A percentile compares a stretch with the other conserved stretches of the same genome.
Evolutionary conservation across 2,888 invertebrate species (phyloP).

Genomic region (Tetramorium bicarinatum): DNA sequence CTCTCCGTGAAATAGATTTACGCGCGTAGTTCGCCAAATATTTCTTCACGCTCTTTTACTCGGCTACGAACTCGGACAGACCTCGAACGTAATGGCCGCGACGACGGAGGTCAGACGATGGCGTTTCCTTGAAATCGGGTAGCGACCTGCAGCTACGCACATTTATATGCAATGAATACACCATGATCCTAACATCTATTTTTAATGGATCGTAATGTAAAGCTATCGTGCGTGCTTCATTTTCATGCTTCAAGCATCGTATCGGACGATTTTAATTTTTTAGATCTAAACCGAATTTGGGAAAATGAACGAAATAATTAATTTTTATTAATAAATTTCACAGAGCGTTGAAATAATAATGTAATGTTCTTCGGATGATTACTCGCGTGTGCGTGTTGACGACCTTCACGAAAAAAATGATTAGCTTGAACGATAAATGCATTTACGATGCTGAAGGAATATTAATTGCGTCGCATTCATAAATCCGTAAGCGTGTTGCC

Average conservation of each 20-base stretch:
- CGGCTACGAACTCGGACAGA: conserved; percentile 61
- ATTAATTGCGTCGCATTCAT: conserved; percentile 11
- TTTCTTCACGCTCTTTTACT: conserved; percentile 47
- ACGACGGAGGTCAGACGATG: conserved; percentile 73
- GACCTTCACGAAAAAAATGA: conserved; percentile 20
- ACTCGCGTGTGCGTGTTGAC: conserved; percentile 36
- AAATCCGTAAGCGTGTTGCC: background rate
- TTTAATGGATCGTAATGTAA: conserved; percentile 71
- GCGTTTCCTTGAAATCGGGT: conserved; percentile 80
- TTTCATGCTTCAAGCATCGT: conserved; percentile 28
- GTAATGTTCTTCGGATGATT: conserved; percentile 25
- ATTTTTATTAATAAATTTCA: background rate
- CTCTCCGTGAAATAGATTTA: conserved; percentile 19
- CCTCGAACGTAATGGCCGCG: conserved; percentile 71
- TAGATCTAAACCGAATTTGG: background rate
- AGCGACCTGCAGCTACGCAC: conserved; percentile 75
- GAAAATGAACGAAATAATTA: background rate
- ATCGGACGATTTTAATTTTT: background rate
- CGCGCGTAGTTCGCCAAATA: conserved; percentile 21
- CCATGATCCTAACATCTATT: conserved; percentile 73
- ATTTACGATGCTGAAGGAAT: background rate
- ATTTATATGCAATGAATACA: conserved; percentile 79
- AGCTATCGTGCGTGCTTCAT: conserved; percentile 64
- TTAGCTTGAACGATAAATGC: background rate
- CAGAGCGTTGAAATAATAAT: background rate